These are phyloP conservation scores for Orchestes rusci DNA, from an alignment of 2,888 invertebrate genomes.

Conservation along the genomic window DNA sequence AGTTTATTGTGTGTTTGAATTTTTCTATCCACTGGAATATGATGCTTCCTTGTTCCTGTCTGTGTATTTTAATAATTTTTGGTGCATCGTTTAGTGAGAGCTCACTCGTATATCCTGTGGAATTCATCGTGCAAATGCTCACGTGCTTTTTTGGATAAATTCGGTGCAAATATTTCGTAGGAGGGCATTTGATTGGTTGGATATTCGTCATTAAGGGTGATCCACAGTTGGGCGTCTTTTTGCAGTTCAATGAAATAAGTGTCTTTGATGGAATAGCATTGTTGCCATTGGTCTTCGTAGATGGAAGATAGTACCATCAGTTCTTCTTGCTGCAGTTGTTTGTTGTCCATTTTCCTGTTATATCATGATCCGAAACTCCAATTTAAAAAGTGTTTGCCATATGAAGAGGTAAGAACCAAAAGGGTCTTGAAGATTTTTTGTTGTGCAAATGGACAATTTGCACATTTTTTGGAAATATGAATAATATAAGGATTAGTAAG, in stretches of 20 bases:
- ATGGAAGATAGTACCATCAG: constrained; percentile 66
- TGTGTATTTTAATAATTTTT: too few species aligned
- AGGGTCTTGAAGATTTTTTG: too few species aligned
- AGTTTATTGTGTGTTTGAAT: too few species aligned
- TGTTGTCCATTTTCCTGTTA: too few species aligned
- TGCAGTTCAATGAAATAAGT: constrained; percentile 54
- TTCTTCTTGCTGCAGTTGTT: constrained; percentile 56
- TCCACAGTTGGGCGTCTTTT: constrained; percentile 51
- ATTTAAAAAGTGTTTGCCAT: too few species aligned
- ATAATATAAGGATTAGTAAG: too few species aligned
- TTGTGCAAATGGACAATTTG: too few species aligned
- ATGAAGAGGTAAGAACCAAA: too few species aligned
- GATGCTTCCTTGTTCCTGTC: too few species aligned
- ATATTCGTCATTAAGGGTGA: constrained; percentile 60
- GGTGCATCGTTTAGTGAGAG: too few species aligned
- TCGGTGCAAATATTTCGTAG: constrained; percentile 66
- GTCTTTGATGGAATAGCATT: constrained; percentile 47
- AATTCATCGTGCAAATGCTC: constrained; percentile 49
- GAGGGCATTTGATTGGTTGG: constrained; percentile 58
- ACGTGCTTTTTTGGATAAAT: constrained; percentile 56
- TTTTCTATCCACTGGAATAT: constrained; percentile 71
- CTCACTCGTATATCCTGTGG: constrained; percentile 62
- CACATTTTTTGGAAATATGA: too few species aligned
- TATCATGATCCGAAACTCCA: too few species aligned
- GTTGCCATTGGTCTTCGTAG: constrained; percentile 60